Evolutionary conservation across 2,113 vertebrate species (phyloP), one percentile per base, ranked within the genome.

Genomic region (Perca schrenkii): DNA sequence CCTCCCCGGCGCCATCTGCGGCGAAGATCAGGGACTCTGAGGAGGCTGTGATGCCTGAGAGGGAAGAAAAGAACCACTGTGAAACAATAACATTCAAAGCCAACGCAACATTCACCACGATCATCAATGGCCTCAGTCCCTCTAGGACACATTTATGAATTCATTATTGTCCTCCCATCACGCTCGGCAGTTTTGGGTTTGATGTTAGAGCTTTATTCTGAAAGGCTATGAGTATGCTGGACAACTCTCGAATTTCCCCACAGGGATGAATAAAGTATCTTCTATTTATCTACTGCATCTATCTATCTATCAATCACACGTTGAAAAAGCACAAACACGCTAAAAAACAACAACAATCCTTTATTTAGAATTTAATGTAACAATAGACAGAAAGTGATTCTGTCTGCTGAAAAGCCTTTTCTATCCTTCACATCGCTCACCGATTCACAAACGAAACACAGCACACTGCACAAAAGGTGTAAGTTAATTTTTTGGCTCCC

Each of bases 11-110:
- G 86, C 97, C 97, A 74, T 98, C 97, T 63, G 97, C 96, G 67
- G 92, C 92, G 15, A 99, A 98, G 82, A 99, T 97, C 86, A 98
- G 94, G 54, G 98, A 97, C 90, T 99, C 98, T 4, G 97, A 94
- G 1, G 98, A 97, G 80, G 97, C 96, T 56, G 96, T 95, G 88
- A 98, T 91, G 64, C 97, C 97, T 99, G 68, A 22, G 54, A 94
- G 56, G 56, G 3, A 25, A 64, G 21, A 40, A 63, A 71, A 17
- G 36, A 46, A 64, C 61, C 50, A 76, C 22, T 1, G 4, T 77
- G 63, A 80, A 64, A 72, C 22, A 60, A 76, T 43, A 34, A 43
- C 21, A 22, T 2, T 19, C 13, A 64, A 80, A 25, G 22, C 28
- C 10, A 56, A 10, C 6, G 73, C 34, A 70, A 60, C 46, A 49